Conservation (phyloP, 2,797 vertebrate species). For the Tenualosa ilisha region DNA sequence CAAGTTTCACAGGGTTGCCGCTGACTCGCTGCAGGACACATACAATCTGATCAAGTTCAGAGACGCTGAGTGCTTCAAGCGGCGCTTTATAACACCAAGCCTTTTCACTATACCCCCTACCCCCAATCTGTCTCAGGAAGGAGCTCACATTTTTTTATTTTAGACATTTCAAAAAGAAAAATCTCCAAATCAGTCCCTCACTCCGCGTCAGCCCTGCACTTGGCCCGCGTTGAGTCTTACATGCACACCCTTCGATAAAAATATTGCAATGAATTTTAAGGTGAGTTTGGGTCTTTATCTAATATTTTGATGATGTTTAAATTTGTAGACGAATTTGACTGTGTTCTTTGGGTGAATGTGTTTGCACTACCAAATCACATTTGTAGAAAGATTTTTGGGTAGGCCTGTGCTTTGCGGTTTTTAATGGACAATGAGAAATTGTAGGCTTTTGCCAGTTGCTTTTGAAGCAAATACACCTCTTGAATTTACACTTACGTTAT, state of each 20-base stretch:
- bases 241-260: slow-evolving; percentile 68
- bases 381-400: neutral
- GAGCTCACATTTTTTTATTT: slow-evolving; percentile 85
- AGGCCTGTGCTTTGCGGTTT: neutral
- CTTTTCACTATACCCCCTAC: slow-evolving; percentile 75
- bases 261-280: slow-evolving; percentile 76
- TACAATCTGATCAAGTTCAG: slow-evolving; percentile 98
- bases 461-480: neutral
- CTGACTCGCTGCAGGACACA: slow-evolving; percentile 93
- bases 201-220: slow-evolving; percentile 70
- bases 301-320: slow-evolving; percentile 29
- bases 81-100: slow-evolving; percentile 87
- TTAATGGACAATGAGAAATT: neutral
- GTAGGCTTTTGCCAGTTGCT: neutral
- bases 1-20: slow-evolving; percentile 80
- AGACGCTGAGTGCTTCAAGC: slow-evolving; percentile 91
- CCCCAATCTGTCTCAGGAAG: slow-evolving; percentile 81
- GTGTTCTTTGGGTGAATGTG: neutral
- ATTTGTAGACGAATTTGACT: neutral
- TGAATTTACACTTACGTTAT: neutral
- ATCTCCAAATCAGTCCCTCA: slow-evolving; percentile 72
- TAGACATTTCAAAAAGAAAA: slow-evolving; percentile 71
- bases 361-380: neutral
- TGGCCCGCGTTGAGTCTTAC: slow-evolving; percentile 73
- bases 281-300: slow-evolving; percentile 79